Conservation (phyloP, 2,113 vertebrate genomes). For the Choloepus hoffmanni region DNA sequence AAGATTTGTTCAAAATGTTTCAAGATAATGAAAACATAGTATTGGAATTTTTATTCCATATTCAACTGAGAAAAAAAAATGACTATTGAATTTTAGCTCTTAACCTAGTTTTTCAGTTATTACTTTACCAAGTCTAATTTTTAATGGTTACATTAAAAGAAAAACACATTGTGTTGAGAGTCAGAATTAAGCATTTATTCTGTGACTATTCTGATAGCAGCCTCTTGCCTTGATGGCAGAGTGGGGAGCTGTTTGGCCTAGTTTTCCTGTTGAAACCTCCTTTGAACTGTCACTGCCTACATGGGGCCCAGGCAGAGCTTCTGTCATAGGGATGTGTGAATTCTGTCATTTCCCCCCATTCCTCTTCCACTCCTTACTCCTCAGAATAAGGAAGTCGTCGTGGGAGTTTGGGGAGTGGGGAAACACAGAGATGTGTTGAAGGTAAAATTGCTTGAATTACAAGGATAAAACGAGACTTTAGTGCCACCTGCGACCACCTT, state of each 20-base stretch:
- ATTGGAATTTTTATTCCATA: neutral
- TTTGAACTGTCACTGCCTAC: neutral
- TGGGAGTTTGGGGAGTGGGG: neutral
- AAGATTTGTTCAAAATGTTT: slow-evolving; percentile 17
- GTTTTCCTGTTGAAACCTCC: neutral
- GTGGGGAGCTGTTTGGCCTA: neutral
- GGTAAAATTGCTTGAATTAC: neutral
- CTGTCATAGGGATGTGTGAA: neutral
- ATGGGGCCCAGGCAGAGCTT: neutral
- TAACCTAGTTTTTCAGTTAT: neutral
- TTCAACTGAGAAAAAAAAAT: neutral
- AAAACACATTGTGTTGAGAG: neutral
- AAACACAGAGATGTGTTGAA: neutral
- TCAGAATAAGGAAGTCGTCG: neutral
- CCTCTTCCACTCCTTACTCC: neutral
- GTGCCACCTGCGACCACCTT: neutral
- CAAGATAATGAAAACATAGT: neutral
- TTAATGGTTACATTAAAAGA: neutral
- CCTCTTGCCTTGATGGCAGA: neutral
- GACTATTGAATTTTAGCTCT: neutral
- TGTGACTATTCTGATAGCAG: neutral
- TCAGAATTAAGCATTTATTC: neutral
- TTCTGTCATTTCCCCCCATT: neutral
- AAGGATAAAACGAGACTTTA: neutral
- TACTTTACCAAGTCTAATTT: neutral